A percentile compares a stretch with the other conserved stretches of the same genome.
Conservation (phyloP, 2,797 vertebrate genomes). For the Meriones psammophilus region DNA sequence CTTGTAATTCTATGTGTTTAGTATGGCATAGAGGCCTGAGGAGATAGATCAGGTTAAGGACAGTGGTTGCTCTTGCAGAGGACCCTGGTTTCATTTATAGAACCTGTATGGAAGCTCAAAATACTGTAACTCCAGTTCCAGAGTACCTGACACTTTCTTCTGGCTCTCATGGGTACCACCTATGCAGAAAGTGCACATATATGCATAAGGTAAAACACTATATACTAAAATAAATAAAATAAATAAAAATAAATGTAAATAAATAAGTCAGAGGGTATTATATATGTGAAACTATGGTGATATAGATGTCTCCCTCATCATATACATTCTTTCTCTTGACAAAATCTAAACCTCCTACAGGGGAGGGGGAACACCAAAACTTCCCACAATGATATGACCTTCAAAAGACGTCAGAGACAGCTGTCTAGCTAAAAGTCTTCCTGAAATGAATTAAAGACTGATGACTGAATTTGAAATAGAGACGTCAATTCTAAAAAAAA, state of each 20-base stretch:
- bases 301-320: neutral
- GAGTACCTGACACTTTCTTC: neutral
- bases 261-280: neutral
- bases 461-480: constrained; percentile 69
- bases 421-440: constrained; percentile 33
- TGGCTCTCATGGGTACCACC: neutral
- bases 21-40: neutral
- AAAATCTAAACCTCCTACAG: constrained; percentile 37
- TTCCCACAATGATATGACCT: constrained; percentile 24
- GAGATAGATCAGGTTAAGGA: neutral
- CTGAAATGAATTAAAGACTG: constrained; percentile 80
- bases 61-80: neutral
- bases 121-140: neutral
- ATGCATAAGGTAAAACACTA: neutral
- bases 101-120: neutral
- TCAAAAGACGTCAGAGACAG: constrained; percentile 59
- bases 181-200: neutral
- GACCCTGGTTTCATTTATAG: neutral
- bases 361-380: neutral
- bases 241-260: too few species aligned
- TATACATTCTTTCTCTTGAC: neutral
- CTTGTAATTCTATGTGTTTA: neutral
- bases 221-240: neutral
- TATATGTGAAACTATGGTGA: neutral
- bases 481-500: constrained; percentile 31